Evolutionary conservation across 2,797 vertebrate species (phyloP).

Genomic region (Brachyalestes nurse): DNA sequence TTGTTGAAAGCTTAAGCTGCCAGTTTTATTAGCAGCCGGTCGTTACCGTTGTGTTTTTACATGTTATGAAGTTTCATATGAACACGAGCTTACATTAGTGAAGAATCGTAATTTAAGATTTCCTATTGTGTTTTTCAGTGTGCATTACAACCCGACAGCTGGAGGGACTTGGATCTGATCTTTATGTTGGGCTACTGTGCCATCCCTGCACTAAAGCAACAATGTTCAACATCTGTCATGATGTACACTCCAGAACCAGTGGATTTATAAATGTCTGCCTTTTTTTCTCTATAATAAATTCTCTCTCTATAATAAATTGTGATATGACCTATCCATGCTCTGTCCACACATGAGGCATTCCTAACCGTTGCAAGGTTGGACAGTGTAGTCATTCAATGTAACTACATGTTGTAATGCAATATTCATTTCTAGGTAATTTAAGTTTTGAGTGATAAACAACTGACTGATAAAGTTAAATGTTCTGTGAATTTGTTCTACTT

Average conservation of each 20-base stretch:
- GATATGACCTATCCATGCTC: not conserved
- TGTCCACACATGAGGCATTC: not conserved
- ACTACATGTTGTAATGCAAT: too few species aligned
- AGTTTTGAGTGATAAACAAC: too few species aligned
- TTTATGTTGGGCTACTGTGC: slow-evolving; percentile 46
- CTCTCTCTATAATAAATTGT: not conserved
- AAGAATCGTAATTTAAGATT: not conserved
- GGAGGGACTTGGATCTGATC: slow-evolving; percentile 46
- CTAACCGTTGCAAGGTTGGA: not conserved
- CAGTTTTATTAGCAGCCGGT: not conserved
- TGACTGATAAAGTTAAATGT: not conserved
- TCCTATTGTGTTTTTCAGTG: slow-evolving; percentile 32
- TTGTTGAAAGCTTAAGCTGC: slow-evolving; percentile 8
- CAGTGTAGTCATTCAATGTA: too few species aligned
- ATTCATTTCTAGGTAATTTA: not conserved
- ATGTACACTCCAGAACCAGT: slow-evolving; percentile 8
- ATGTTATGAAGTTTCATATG: not conserved
- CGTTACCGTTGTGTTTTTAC: not conserved
- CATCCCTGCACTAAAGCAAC: slow-evolving; percentile 59
- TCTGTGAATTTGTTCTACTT: not conserved
- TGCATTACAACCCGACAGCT: not conserved
- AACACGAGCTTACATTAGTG: not conserved
- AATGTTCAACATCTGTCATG: slow-evolving; percentile 68
- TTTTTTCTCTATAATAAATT: not conserved
- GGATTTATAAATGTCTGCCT: not conserved